Evolutionary conservation across 2,113 vertebrate genomes (phyloP).

Genomic region (Coryphaenoides rupestris): DNA sequence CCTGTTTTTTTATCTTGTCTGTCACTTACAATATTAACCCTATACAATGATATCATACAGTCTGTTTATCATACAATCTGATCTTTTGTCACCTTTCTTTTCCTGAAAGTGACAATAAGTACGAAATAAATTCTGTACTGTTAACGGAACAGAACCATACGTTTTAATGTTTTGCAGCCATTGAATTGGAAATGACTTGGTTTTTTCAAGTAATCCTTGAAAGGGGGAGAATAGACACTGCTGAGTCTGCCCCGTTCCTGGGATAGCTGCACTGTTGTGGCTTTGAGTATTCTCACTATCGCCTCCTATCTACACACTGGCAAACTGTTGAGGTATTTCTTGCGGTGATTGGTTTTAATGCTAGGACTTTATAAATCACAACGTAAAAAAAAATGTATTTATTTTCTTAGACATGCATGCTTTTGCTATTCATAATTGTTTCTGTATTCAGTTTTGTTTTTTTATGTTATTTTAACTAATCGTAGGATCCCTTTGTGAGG

Average conservation of each 20-base stretch:
- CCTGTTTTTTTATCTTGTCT: constrained; percentile 67
- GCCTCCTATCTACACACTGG: constrained; percentile 99
- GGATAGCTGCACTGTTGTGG: constrained; percentile 99
- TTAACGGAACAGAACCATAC: constrained; percentile 77
- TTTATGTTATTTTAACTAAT: constrained; percentile 78
- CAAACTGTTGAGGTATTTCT: constrained; percentile 99
- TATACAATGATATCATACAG: constrained; percentile 65
- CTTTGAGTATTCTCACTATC: constrained; percentile 99
- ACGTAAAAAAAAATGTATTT: constrained; percentile 77
- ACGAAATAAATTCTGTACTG: constrained; percentile 74
- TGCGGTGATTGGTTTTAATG: constrained; percentile 99
- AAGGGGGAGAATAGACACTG: constrained; percentile 99
- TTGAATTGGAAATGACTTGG: constrained; percentile 99
- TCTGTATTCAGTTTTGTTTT: constrained; percentile 62
- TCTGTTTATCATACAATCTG: constrained; percentile 71
- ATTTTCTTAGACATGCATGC: constrained; percentile 96
- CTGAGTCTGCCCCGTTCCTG: constrained; percentile 99
- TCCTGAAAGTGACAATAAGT: constrained; percentile 80
- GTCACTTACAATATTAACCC: constrained; percentile 71
- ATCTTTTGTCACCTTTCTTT: constrained; percentile 76
- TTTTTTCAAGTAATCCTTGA: constrained; percentile 99
- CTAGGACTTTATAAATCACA: constrained; percentile 84
- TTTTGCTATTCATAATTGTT: constrained; percentile 94
- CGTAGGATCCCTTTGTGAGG: constrained; percentile 69
- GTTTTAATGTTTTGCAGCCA: constrained; percentile 99